Percentiles rank a stretch among this genome's conserved stretches.
Conservation (phyloP, 1,140 invertebrate genomes). For the Cephus cinctus region DNA sequence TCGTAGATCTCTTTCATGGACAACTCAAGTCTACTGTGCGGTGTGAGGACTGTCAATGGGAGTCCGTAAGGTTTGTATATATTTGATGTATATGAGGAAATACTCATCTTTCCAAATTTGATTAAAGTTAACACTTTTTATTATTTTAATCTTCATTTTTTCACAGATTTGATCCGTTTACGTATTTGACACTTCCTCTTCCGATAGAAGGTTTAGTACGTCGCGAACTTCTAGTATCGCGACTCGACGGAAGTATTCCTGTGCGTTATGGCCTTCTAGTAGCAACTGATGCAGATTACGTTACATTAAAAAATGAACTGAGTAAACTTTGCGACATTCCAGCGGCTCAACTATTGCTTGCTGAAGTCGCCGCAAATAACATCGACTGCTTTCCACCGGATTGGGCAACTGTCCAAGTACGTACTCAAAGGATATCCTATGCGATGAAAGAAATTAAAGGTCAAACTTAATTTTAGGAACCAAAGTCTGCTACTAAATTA, state of each 20-base stretch:
- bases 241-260: constrained; percentile 76
- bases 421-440: background rate
- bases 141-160: background rate
- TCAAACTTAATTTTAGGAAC: background rate
- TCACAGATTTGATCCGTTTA: constrained; percentile 81
- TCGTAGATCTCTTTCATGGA: constrained; percentile 89
- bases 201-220: constrained; percentile 78
- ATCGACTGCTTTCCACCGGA: constrained; percentile 58
- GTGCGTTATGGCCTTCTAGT: constrained; percentile 79
- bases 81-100: background rate
- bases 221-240: constrained; percentile 74
- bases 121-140: background rate
- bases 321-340: constrained; percentile 64
- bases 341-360: constrained; percentile 64
- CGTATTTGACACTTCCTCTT: constrained; percentile 80
- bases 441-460: too few relatives aligned
- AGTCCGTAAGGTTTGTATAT: constrained; percentile 1
- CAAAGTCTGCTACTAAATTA: constrained; percentile 1
- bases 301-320: constrained; percentile 70
- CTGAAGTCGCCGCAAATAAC: constrained; percentile 68
- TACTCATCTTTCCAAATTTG: background rate
- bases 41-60: constrained; percentile 1
- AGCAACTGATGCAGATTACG: constrained; percentile 77
- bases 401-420: constrained; percentile 1
- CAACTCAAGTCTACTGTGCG: constrained; percentile 77